phyloP scores from a whole-genome alignment of 2,113 vertebrate species.

The Monarcha castaneiventris region DNA sequence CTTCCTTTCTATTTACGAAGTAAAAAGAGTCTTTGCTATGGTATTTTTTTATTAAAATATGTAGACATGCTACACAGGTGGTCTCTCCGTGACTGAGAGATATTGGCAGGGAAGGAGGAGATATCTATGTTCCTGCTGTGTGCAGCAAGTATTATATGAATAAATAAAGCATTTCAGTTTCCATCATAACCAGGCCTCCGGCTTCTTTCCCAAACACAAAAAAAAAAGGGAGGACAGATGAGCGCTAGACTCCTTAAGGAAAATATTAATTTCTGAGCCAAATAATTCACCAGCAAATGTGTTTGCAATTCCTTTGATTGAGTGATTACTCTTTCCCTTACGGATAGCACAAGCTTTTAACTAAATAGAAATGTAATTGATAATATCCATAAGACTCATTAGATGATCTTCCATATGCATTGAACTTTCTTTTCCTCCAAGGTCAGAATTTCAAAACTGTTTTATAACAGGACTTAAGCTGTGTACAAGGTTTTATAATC shows the following conservation, averaged over 20 bases:
- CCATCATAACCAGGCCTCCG: neutral
- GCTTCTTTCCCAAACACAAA: neutral
- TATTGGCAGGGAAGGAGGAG: neutral
- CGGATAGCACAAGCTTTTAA: neutral
- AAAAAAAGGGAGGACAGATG: neutral
- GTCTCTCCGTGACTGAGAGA: neutral
- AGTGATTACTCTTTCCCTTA: neutral
- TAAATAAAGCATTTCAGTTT: constrained; percentile 39
- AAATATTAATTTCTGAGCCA: neutral
- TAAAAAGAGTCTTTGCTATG: neutral
- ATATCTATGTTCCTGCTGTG: neutral
- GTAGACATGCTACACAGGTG: neutral
- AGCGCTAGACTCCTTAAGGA: neutral
- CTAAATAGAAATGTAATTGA: neutral
- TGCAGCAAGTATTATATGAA: neutral
- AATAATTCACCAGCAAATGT: neutral
- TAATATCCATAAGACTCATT: neutral
- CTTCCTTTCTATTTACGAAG: neutral
- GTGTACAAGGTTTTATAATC: neutral
- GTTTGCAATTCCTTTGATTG: constrained; percentile 1
- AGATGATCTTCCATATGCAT: neutral
- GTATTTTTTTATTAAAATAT: neutral
- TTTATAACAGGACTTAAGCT: neutral
- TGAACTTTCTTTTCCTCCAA: neutral
- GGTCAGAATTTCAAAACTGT: neutral